Percentiles rank a stretch among this genome's conserved stretches.
These are phyloP conservation scores for Rhagonycha lutea DNA, from an alignment of 2,888 invertebrate species.

Conservation along the genomic window DNA sequence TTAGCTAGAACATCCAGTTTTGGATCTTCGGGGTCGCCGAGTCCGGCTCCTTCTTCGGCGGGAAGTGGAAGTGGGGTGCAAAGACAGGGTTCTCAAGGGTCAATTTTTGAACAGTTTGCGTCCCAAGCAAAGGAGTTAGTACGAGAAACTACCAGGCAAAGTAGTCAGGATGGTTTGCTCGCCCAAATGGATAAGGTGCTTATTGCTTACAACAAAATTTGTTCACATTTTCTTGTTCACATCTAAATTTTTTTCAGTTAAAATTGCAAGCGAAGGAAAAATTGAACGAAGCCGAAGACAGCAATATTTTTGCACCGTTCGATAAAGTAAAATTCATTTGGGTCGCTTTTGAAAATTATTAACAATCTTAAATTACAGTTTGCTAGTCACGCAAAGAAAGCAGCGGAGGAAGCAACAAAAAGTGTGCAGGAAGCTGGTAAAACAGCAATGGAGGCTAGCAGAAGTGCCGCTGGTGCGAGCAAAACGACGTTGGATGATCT, in stretches of 20 bases:
- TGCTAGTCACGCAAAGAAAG: slow-evolving; percentile 86
- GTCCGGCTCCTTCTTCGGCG: slow-evolving; percentile 48
- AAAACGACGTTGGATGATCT: slow-evolving; percentile 88
- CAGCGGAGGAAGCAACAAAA: slow-evolving; percentile 80
- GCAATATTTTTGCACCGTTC: slow-evolving; percentile 75
- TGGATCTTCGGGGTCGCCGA: slow-evolving; percentile 56
- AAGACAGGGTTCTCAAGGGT: slow-evolving; percentile 81
- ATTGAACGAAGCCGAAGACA: slow-evolving; percentile 72
- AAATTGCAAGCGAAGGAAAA: slow-evolving; percentile 64
- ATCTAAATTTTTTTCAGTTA: slow-evolving; percentile 52
- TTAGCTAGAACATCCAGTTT: slow-evolving; percentile 68
- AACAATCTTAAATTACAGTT: slow-evolving; percentile 58
- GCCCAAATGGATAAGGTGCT: slow-evolving; percentile 89
- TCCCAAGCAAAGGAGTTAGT: slow-evolving; percentile 88
- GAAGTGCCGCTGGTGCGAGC: slow-evolving; percentile 85
- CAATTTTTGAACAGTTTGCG: slow-evolving; percentile 85
- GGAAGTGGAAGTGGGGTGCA: slow-evolving; percentile 53
- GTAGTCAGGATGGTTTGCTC: slow-evolving; percentile 85
- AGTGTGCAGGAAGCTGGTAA: slow-evolving; percentile 85
- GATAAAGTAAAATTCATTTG: slow-evolving; percentile 68
- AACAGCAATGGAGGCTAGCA: slow-evolving; percentile 82
- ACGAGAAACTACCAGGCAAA: slow-evolving; percentile 83
- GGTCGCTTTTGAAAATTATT: background rate
- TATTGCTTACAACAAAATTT: slow-evolving; percentile 2
- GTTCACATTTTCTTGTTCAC: background rate